These are phyloP conservation scores for Epinotia nisella DNA, from an alignment of 2,888 invertebrate species.

Conservation along the genomic window DNA sequence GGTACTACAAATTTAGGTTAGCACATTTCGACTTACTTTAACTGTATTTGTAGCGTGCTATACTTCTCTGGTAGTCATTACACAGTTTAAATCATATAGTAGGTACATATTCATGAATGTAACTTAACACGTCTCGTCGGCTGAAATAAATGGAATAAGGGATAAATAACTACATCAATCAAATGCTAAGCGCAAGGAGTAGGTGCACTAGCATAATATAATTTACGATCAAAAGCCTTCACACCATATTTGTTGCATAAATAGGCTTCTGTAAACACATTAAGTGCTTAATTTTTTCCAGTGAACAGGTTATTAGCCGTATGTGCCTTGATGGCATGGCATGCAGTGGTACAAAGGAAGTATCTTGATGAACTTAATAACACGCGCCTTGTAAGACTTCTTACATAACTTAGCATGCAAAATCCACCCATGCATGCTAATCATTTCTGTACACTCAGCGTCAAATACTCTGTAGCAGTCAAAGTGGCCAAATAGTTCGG, in stretches of 20 bases:
- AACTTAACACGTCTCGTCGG: no score
- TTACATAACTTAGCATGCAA: constrained; percentile 34
- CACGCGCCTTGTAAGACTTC: constrained; percentile 31
- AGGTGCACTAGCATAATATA: not conserved
- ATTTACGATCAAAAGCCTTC: constrained; percentile 9
- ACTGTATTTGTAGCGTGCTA: constrained; percentile 1
- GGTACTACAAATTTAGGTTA: constrained; percentile 21
- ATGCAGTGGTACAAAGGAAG: constrained; percentile 33
- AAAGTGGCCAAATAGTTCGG: no score
- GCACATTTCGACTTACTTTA: constrained; percentile 13
- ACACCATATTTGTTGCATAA: constrained; percentile 7
- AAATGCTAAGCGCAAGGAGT: not conserved
- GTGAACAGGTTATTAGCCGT: constrained; percentile 10
- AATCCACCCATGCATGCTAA: constrained; percentile 35
- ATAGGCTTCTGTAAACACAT: constrained; percentile 11
- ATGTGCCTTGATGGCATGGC: constrained; percentile 10
- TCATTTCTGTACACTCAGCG: no score
- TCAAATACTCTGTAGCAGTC: no score
- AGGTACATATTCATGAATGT: no score
- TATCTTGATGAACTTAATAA: constrained; percentile 35
- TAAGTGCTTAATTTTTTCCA: constrained; percentile 8
- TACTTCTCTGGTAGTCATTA: not conserved
- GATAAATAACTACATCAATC: not conserved
- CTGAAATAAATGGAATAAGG: not conserved
- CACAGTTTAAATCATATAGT: no score